Conservation (phyloP, 2,113 vertebrate species). For the Dendropsophus ebraccatus region DNA sequence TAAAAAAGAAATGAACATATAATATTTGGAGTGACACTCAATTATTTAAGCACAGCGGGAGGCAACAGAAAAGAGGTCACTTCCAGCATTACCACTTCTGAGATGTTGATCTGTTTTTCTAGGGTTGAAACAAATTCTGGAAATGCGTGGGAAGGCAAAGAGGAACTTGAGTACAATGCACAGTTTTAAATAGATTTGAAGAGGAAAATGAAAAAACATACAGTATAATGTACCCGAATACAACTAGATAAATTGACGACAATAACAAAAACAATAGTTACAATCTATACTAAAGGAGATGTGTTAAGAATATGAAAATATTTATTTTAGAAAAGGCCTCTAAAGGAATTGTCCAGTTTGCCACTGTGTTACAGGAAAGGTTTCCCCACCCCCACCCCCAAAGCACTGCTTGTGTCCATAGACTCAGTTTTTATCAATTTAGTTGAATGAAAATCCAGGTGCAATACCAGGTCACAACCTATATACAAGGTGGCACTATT, state of each 20-base stretch:
- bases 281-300: background rate
- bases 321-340: too few species aligned
- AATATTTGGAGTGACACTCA: conserved; percentile 28
- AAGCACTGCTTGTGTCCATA: too few species aligned
- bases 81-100: conserved; percentile 25
- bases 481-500: too few species aligned
- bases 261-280: background rate
- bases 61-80: conserved; percentile 35
- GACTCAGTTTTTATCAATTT: too few species aligned
- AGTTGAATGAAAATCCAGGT: too few species aligned
- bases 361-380: too few species aligned
- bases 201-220: background rate
- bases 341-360: too few species aligned
- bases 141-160: conserved; percentile 17
- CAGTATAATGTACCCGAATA: background rate
- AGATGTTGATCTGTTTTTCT: conserved; percentile 21
- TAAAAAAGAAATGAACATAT: background rate
- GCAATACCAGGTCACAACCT: too few species aligned
- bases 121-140: conserved; percentile 1
- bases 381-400: too few species aligned
- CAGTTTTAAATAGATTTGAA: conserved; percentile 12
- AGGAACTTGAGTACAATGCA: conserved; percentile 19
- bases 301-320: too few species aligned
- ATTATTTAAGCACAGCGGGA: conserved; percentile 40
- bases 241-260: background rate